Base-by-base conservation (phyloP, 1,140 invertebrate species). In the Brachionus calyciflorus region DNA sequence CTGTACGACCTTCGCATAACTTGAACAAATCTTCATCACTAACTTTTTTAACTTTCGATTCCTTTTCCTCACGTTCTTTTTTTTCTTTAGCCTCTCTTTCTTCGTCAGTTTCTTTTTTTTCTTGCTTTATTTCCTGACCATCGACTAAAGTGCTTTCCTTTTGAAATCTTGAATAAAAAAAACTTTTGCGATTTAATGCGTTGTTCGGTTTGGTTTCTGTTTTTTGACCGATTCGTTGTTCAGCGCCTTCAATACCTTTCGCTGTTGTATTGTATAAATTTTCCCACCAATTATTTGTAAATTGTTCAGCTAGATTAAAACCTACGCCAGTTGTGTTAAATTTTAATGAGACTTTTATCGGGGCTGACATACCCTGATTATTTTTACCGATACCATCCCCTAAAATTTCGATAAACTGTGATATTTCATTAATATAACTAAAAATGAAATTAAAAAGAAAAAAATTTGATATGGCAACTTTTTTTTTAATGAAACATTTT, bases 11-110 rank as follows among this genome's bases (percentile, higher is more conserved):
- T 55, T 88, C 89, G 83, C 91, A 92, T 6, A 89, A 88, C 60
- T 88, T 88, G 83, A 92, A 91, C 24, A 93, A 82, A 79, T 92
- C 89, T 79, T 92, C 91, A 84, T 92, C 91, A 10, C 89, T 89
- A 77, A 91, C 75, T 30, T 73, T 76, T 28, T 51, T 51, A 4
- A 30, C 12, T 37, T 48, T 40, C 1, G 12, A 30, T 33, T 33
- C 33, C 10, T 65, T 21, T 46, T 37, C 12, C 51, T 37, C 10
- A 5, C 33, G 33, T 10, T 37, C 14, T 73, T 51, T 41, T 26
- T 49, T 33, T 37, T 73, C 51, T 73, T 51, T 73, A 28, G 37
- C 28, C 46, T 12, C 28, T 37, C 4, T 73, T 51, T 73, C 4
- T 7, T 70, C 65, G 1, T 69, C 63, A 33, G 7, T 26, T 7